Evolutionary conservation across 2,797 vertebrate genomes (phyloP).

Genomic region (Liparis tanakae): DNA sequence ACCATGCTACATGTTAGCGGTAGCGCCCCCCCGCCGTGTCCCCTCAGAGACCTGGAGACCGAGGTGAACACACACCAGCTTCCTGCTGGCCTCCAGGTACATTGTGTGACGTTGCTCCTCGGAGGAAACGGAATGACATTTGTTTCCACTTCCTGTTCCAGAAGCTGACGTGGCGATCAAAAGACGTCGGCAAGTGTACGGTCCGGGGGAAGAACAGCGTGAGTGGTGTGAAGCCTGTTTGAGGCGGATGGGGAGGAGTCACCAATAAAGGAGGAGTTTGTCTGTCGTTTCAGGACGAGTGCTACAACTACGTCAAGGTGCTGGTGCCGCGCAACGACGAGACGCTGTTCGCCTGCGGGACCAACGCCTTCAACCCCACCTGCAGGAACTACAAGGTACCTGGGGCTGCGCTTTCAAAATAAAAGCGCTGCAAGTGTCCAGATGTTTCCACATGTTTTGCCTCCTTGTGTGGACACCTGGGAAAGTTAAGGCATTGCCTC

Average conservation of each 20-base stretch:
- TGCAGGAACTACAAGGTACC: conserved; percentile 89
- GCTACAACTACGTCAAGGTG: conserved; percentile 98
- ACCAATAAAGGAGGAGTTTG: no score
- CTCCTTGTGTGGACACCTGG: no score
- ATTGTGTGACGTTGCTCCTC: no score
- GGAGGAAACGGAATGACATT: no score
- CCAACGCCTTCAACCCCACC: conserved; percentile 95
- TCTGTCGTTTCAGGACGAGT: conserved; percentile 88
- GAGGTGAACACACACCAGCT: no score
- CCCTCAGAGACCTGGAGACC: no score
- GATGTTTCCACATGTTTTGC: not conserved
- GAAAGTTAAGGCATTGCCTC: no score
- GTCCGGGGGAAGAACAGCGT: conserved; percentile 96
- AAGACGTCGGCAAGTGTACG: conserved; percentile 92
- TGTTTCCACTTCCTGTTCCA: conserved; percentile 55
- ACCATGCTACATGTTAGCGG: no score
- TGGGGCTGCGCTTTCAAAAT: not conserved
- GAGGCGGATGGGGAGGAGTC: no score
- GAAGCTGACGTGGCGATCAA: conserved; percentile 94
- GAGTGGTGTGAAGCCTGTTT: conserved; percentile 61
- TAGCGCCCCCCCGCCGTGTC: no score
- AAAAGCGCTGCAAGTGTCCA: not conserved
- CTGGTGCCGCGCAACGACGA: conserved; percentile 93
- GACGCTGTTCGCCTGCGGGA: conserved; percentile 94
- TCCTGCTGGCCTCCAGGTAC: no score